Evolutionary conservation across 2,888 invertebrate species (phyloP), one percentile per base, ranked within the genome.

Genomic region (Lasioglossum marginatum): DNA sequence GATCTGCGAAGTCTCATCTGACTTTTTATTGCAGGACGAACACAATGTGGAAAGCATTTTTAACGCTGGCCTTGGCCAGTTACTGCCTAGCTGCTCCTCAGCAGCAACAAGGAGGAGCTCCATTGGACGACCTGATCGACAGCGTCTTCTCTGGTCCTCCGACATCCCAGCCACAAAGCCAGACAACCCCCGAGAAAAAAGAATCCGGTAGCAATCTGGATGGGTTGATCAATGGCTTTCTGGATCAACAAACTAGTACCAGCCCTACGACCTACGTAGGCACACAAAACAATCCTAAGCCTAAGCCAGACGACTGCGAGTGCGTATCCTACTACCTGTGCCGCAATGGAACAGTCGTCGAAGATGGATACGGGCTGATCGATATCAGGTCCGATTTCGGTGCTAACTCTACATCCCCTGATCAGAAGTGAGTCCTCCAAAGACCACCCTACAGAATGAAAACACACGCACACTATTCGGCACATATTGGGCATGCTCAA

Each of bases 241-340:
- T n/a, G 0, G 52, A 8, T 14, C 70, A 40, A 12, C 66, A 48
- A 2, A 19, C 37, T 10, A 77, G 63, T 19, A 87, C 87, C 2
- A 76, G 52, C 0, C 4, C 74, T 1, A 0, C 0, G 0, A 73
- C 77, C 0, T 60, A 40, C n/a, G 16, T 79, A 5, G 79, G 87
- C 4, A 77, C 66, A 19, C 31, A 81, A 23, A 85, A 79, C 19
- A 80, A 14, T 1, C 72, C 66, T 4, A 52, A 34, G 1, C 70
- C 60, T 1, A 14, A 19, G 1, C 48, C n/a, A 0, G 40, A 37
- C 0, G 93, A 94, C 0, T 98, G 97, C 60, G 97, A 96, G 81
- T 98, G 98, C 93, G 98, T 98, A 0, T 96, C 97, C 0, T 97
- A 97, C 91, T 98, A 97, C 93, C 96, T 97, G 34, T 98, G 98